Conservation (phyloP, 2,888 invertebrate genomes). For the Coleophora deauratella region DNA sequence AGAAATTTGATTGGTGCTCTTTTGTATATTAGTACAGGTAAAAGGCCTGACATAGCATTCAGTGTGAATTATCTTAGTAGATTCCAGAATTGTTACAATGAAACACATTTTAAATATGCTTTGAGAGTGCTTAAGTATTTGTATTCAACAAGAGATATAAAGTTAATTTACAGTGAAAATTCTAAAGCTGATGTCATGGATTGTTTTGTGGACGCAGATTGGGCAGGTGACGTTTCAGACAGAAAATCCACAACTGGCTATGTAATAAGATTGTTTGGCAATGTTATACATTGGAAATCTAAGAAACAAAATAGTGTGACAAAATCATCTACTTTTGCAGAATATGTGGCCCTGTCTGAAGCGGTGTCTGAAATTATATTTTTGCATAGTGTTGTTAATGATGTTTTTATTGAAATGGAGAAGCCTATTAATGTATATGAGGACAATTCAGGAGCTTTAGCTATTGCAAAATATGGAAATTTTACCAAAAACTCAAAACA, state of each 20-base stretch:
- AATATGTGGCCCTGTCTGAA: slow-evolving; percentile 24
- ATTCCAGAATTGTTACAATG: slow-evolving; percentile 11
- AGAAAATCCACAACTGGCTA: slow-evolving; percentile 26
- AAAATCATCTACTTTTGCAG: slow-evolving; percentile 23
- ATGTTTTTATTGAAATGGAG: slow-evolving; percentile 16
- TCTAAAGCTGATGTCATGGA: slow-evolving; percentile 16
- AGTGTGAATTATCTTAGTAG: slow-evolving; percentile 26
- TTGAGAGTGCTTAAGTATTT: slow-evolving; percentile 19
- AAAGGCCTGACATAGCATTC: slow-evolving; percentile 14
- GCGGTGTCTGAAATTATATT: slow-evolving; percentile 20
- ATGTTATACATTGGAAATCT: slow-evolving; percentile 30
- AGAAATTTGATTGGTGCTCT: slow-evolving; percentile 14
- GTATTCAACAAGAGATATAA: slow-evolving; percentile 15
- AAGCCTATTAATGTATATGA: slow-evolving; percentile 24
- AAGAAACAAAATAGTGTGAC: slow-evolving; percentile 28
- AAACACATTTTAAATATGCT: slow-evolving; percentile 13
- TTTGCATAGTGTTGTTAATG: slow-evolving; percentile 15
- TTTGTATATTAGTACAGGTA: slow-evolving; percentile 12
- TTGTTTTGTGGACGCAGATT: slow-evolving; percentile 32
- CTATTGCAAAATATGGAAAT: slow-evolving; percentile 12
- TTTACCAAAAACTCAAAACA: slow-evolving; percentile 9
- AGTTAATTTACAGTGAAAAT: slow-evolving; percentile 18
- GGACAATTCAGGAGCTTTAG: slow-evolving; percentile 23
- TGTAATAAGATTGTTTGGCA: slow-evolving; percentile 31
- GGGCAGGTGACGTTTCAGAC: slow-evolving; percentile 26